Conservation (phyloP, 2,113 vertebrate genomes). For the Callionymus lyra region DNA sequence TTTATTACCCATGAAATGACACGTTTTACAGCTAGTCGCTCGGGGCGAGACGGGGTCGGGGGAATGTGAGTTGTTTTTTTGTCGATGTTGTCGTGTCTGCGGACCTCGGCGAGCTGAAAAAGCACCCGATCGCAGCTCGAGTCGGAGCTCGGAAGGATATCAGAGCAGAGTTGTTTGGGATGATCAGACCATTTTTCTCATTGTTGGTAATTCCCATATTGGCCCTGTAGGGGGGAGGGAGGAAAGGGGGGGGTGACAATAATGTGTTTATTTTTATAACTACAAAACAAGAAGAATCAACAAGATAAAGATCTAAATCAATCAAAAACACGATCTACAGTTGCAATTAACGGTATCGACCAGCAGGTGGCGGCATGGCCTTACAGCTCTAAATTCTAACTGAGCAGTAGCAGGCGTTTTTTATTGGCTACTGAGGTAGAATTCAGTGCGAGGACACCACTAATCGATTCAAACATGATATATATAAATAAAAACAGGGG, state of each 20-base stretch:
- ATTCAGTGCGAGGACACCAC: conserved; percentile 26
- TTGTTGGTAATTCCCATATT: conserved; percentile 98
- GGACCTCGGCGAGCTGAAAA: too few relatives aligned
- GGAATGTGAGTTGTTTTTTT: conserved; percentile 28
- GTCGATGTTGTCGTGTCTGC: conserved; percentile 36
- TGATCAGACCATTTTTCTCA: conserved; percentile 71
- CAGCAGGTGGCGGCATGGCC: conserved; percentile 63
- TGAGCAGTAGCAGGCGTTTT: conserved; percentile 23
- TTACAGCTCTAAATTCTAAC: conserved; percentile 31
- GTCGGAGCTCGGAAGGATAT: conserved; percentile 49
- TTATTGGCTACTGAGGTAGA: conserved; percentile 29
- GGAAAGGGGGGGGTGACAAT: conserved; percentile 39
- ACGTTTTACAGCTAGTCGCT: conserved; percentile 32
- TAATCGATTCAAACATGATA: too few relatives aligned
- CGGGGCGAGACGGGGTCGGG: conserved; percentile 9
- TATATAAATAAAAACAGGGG: conserved; percentile 62
- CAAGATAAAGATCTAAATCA: conserved; percentile 28
- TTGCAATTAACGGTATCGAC: conserved; percentile 45
- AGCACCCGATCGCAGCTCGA: conserved; percentile 38
- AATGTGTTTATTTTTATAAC: conserved; percentile 22
- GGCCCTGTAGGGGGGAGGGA: conserved; percentile 71
- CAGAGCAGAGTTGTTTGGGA: conserved; percentile 47
- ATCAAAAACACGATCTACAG: conserved; percentile 35
- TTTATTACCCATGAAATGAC: conserved; percentile 20
- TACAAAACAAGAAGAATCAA: background rate